phyloP scores from a whole-genome alignment of 2,888 invertebrate genomes.

The Trichopoda pennipes region DNA sequence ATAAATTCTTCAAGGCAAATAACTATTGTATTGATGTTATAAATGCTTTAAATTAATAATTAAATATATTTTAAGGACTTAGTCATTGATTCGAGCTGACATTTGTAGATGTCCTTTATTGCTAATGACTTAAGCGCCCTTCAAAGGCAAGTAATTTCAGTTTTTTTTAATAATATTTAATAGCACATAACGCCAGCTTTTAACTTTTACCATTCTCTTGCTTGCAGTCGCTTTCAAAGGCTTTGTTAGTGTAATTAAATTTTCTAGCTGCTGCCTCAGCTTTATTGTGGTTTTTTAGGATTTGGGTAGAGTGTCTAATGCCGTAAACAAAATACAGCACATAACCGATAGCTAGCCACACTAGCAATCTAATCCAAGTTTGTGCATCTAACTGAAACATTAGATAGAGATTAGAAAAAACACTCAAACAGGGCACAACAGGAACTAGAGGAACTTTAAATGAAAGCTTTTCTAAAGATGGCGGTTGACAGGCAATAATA shows the following conservation, averaged over 20 bases:
- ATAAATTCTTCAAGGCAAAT: too few species aligned
- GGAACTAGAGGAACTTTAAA: conserved; percentile 94
- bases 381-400: conserved; percentile 92
- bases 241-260: conserved; percentile 73
- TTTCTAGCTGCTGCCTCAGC: conserved; percentile 70
- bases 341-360: conserved; percentile 94
- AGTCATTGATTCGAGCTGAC: too few species aligned
- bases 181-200: background rate
- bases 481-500: conserved; percentile 87
- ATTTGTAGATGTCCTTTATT: too few species aligned
- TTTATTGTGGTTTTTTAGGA: conserved; percentile 76
- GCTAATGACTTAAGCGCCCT: too few species aligned
- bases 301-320: conserved; percentile 87
- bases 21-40: too few species aligned
- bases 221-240: conserved; percentile 76
- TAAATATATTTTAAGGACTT: too few species aligned
- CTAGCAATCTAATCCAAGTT: conserved; percentile 93
- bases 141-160: background rate
- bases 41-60: too few species aligned
- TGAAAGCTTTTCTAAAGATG: conserved; percentile 83
- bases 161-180: background rate
- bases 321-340: conserved; percentile 93
- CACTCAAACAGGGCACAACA: conserved; percentile 90
- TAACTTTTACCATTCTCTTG: conserved; percentile 70
- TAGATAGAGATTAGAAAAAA: conserved; percentile 92